Evolutionary conservation across 2,797 vertebrate genomes (phyloP), one percentile per base, ranked within the genome.

Genomic region (Smutsia temminckii): DNA sequence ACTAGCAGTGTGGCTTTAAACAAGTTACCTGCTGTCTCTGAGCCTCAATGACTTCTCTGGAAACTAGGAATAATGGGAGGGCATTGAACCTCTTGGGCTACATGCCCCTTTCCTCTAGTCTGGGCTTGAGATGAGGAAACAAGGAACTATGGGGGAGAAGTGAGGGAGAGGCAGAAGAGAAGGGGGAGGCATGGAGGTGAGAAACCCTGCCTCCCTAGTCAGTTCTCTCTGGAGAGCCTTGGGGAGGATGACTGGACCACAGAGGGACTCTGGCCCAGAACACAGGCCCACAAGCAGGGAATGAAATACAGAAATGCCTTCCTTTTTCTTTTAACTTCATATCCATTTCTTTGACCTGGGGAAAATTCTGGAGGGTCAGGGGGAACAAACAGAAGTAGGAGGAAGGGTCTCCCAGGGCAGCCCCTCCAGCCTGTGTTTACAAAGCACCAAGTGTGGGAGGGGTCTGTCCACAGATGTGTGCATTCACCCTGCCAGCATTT

Each of bases 141-240:
- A 25, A 64, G 42, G 32, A 81, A 81, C 53, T 0, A 6, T 46
- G n/a, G 6, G 34, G 40, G 74, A 53, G 8, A 40, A 27, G 51
- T n/a, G 34, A 81, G 5, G 29, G 3, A 61, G 3, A 74, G 5
- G 77, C 21, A 21, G 51, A 40, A 27, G 18, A 40, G 40, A 55
- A 53, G 16, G 17, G 6, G n/a, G 27, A 2, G 12, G 53, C 7
- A 0, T 21, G 20, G 69, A 9, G 5, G 2, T 8, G 21, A 32
- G 27, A 40, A 53, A 37, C 34, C 16, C n/a, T 23, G 18, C 42
- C 69, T 64, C 4, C 25, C 1, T 11, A 25, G 20, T n/a, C 14
- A 32, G 2, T 0, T 29, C 27, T 37, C 55, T n/a, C 55, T 72
- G 13, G 18, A 63, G 13, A 55, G 23, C 6, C 40, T 64, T 17